phyloP scores from a whole-genome alignment of 2,113 vertebrate species.

The Tachysurus vachellii region DNA sequence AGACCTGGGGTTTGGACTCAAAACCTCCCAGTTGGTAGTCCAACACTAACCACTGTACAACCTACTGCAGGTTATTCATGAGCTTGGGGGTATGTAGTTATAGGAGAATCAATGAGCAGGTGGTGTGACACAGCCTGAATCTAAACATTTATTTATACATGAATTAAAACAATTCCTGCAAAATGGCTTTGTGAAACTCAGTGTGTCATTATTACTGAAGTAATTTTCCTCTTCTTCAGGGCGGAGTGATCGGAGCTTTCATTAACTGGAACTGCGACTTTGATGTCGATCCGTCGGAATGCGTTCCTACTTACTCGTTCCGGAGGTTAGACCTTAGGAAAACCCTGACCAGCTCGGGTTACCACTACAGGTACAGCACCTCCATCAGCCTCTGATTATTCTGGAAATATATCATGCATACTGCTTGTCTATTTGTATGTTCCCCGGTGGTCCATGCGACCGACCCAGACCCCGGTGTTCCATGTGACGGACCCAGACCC shows the following conservation, averaged over 20 bases:
- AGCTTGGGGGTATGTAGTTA: no score
- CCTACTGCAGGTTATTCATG: no score
- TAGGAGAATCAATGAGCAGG: no score
- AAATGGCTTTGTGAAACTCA: background rate
- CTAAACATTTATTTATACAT: no score
- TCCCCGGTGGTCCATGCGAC: no score
- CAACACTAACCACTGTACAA: no score
- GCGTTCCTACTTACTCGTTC: conserved; percentile 83
- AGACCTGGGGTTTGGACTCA: no score
- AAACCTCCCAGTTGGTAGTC: no score
- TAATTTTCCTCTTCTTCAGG: conserved; percentile 64
- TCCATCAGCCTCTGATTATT: background rate
- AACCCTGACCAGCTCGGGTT: conserved; percentile 69
- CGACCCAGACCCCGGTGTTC: no score
- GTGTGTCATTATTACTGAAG: background rate
- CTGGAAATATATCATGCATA: background rate
- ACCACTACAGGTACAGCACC: conserved; percentile 78
- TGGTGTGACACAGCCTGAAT: no score
- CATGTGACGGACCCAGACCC: no score
- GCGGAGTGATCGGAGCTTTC: conserved; percentile 82
- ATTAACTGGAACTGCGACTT: conserved; percentile 84
- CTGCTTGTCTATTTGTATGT: background rate
- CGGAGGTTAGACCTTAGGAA: conserved; percentile 78
- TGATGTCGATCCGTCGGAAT: conserved; percentile 74
- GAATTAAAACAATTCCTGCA: no score